Conservation (phyloP, 2,888 invertebrate genomes). For the Ectemnius cavifrons region DNA sequence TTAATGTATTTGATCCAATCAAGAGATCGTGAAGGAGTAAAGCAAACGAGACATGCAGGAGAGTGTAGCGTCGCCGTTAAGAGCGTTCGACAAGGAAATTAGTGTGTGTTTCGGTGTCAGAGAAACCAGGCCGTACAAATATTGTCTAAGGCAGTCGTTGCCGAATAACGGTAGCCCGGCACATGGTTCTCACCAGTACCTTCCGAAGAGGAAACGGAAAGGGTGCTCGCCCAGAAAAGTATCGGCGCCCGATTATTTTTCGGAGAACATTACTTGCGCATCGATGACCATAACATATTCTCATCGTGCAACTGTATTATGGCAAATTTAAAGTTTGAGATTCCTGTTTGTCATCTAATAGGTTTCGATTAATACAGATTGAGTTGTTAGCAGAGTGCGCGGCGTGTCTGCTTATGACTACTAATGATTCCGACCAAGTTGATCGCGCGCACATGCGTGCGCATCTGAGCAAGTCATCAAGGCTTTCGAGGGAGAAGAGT, state of each 20-base stretch:
- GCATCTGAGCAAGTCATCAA: too few relatives aligned
- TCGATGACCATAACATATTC: neutral
- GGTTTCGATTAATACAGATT: too few relatives aligned
- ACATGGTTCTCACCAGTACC: neutral
- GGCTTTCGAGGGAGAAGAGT: too few relatives aligned
- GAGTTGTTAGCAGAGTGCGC: too few relatives aligned
- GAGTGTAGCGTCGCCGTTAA: neutral
- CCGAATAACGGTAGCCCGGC: constrained; percentile 41
- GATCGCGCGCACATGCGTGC: too few relatives aligned
- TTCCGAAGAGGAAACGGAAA: neutral
- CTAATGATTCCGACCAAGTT: too few relatives aligned
- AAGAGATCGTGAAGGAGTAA: too few relatives aligned
- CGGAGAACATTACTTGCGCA: neutral
- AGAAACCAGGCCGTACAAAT: constrained; percentile 49
- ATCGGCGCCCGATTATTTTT: neutral
- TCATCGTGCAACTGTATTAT: neutral
- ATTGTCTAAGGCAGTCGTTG: constrained; percentile 44
- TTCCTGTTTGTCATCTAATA: too few relatives aligned
- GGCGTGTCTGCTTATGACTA: too few relatives aligned
- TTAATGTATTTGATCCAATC: too few relatives aligned
- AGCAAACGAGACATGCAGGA: neutral
- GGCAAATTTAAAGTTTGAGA: too few relatives aligned
- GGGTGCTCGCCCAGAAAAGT: neutral
- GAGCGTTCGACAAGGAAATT: constrained; percentile 10
- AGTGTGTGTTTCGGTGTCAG: constrained; percentile 36